phyloP scores from a whole-genome alignment of 2,888 invertebrate genomes.

The Nyleta sp. region DNA sequence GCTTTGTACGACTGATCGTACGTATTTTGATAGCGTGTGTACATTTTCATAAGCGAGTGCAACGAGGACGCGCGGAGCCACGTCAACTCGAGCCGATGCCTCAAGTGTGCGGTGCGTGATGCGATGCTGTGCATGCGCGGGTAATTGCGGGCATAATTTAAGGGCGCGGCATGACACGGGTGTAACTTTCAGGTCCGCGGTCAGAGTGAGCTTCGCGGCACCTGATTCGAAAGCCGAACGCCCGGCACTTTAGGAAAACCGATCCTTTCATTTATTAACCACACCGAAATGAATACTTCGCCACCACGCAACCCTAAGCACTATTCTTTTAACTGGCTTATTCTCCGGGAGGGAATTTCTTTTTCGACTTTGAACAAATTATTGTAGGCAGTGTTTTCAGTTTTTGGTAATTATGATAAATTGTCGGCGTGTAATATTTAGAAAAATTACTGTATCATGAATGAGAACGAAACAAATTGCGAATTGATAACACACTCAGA shows the following conservation, averaged over 20 bases:
- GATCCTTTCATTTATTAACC: conserved; percentile 73
- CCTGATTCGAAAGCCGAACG: conserved; percentile 52
- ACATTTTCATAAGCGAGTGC: conserved; percentile 57
- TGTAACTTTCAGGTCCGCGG: conserved; percentile 67
- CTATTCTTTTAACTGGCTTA: background rate
- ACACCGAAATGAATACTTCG: conserved; percentile 71
- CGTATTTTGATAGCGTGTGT: conserved; percentile 49
- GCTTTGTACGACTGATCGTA: conserved; percentile 44
- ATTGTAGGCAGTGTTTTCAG: no score
- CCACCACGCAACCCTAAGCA: conserved; percentile 66
- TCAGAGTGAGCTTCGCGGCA: conserved; percentile 59
- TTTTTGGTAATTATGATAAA: no score
- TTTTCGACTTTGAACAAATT: no score
- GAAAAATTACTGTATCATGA: no score
- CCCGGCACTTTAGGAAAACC: conserved; percentile 76
- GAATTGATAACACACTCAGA: no score
- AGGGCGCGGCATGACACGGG: conserved; percentile 73
- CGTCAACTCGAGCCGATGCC: conserved; percentile 45
- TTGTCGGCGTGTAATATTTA: no score
- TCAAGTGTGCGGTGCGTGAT: conserved; percentile 55
- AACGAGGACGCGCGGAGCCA: conserved; percentile 40
- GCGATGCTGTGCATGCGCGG: conserved; percentile 66
- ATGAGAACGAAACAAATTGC: no score
- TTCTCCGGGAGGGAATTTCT: conserved; percentile 1
- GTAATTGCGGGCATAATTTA: conserved; percentile 79